Evolutionary conservation across 2,888 invertebrate species (phyloP), one percentile per base, ranked within the genome.

Genomic region (Cantharis lateralis): DNA sequence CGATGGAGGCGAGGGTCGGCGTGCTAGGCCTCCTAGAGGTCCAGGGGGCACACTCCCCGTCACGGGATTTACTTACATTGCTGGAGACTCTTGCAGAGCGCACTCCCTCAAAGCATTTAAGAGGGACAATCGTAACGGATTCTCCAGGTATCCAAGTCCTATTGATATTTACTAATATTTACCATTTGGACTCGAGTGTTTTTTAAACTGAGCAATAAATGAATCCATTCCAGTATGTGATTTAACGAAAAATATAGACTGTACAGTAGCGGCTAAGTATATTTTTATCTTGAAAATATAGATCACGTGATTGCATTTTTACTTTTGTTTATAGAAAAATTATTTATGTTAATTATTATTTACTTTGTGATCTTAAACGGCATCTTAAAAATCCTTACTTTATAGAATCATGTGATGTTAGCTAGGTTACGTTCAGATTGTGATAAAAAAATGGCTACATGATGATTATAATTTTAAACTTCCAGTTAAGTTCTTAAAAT

Each of bases 61-160:
- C 85, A 92, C 92, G 88, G 94, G 94, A 80, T 94, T 94, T 90
- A 93, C 94, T 81, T 94, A 94, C 89, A 93, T 94, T 85, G 93
- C 93, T 84, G 92, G 92, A 81, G 93, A 93, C 82, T 88, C 90
- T 82, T 92, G 91, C 85, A 89, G 91, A 66, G 87, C 90, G 84
- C 87, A 90, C 87, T 89, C 90, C 84, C 84, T 88, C 79, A 83
- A 87, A 77, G 83, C 87, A 71, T 83, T 87, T 70, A 86, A 87
- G 81, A 82, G 83, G 74, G 84, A 85, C 73, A 84, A 76, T 72
- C 82, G 87, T 80, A 87, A 88, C 84, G 88, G 88, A 81, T 87
- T 87, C 81, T 86, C 86, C 76, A 84, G 86, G 74, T 88, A 87
- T 82, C 87, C 87, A 79, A 83, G 83, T 75, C 75, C 78, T 32